Conservation (phyloP, 2,797 vertebrate genomes). For the Melanotaenia trifasciata region DNA sequence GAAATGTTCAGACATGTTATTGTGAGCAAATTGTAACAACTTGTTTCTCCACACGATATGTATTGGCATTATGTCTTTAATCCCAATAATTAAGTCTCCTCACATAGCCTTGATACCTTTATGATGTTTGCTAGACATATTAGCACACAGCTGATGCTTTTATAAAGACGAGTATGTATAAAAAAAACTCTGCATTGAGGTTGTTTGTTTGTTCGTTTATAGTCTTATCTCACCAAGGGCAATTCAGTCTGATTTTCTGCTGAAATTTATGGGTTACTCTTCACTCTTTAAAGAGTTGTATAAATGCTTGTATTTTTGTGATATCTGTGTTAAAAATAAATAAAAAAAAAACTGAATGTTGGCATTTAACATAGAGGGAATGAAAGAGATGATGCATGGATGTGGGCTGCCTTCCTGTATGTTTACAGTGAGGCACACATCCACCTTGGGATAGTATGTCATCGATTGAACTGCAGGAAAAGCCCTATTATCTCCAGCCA, state of each 20-base stretch:
- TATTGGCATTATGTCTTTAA: conserved; percentile 65
- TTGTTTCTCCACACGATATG: conserved; percentile 44
- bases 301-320: too few relatives aligned
- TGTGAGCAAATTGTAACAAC: conserved; percentile 37
- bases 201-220: conserved; percentile 1
- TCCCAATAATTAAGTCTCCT: conserved; percentile 65
- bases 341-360: conserved; percentile 58
- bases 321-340: conserved; percentile 26
- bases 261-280: conserved; percentile 20
- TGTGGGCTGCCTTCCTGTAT: conserved; percentile 21
- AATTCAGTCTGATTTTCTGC: conserved; percentile 10
- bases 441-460: conserved; percentile 79
- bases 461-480: conserved; percentile 82
- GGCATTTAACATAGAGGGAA: conserved; percentile 65
- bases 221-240: conserved; percentile 20
- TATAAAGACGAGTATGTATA: neutral
- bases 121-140: conserved; percentile 27
- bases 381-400: conserved; percentile 22
- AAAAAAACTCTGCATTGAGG: too few relatives aligned
- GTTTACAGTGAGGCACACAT: conserved; percentile 65
- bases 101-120: conserved; percentile 36
- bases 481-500: conserved; percentile 84
- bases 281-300: neutral
- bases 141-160: conserved; percentile 29
- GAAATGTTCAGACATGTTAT: conserved; percentile 24